These are phyloP conservation scores for Okamejei kenojei DNA, from an alignment of 2,797 vertebrate genomes.

Conservation along the genomic window DNA sequence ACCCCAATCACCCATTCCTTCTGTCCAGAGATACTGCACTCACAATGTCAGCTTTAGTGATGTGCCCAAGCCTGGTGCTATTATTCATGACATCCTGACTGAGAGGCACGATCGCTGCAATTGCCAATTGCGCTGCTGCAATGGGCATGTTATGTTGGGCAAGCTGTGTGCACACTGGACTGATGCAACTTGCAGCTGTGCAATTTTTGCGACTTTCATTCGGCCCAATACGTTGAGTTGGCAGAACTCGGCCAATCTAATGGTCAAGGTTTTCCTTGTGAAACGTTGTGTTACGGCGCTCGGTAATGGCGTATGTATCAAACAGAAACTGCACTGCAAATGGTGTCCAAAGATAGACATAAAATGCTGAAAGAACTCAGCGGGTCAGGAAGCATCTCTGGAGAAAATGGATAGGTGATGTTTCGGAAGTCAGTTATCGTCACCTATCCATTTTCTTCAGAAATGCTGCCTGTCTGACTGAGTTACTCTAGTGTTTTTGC, in stretches of 20 bases:
- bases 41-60: not conserved
- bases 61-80: not conserved
- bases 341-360: not conserved
- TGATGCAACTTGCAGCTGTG: not conserved
- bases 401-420: too few species aligned
- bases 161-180: not conserved
- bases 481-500: too few species aligned
- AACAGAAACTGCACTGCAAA: not conserved
- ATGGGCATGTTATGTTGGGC: not conserved
- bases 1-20: too few species aligned
- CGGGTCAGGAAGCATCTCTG: too few species aligned
- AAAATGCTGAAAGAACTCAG: too few species aligned
- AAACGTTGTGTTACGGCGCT: not conserved
- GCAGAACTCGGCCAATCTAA: not conserved
- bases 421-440: too few species aligned
- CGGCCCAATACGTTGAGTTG: not conserved
- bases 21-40: too few species aligned
- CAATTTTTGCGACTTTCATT: not conserved
- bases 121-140: not conserved
- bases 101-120: not conserved
- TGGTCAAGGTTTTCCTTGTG: too few species aligned
- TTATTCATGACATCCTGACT: not conserved
- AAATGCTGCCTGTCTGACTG: too few species aligned
- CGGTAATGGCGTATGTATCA: not conserved
- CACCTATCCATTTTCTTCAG: too few species aligned